Evolutionary conservation across 2,888 invertebrate species (phyloP), one percentile per base, ranked within the genome.

Genomic region (Sepiola atlantica): DNA sequence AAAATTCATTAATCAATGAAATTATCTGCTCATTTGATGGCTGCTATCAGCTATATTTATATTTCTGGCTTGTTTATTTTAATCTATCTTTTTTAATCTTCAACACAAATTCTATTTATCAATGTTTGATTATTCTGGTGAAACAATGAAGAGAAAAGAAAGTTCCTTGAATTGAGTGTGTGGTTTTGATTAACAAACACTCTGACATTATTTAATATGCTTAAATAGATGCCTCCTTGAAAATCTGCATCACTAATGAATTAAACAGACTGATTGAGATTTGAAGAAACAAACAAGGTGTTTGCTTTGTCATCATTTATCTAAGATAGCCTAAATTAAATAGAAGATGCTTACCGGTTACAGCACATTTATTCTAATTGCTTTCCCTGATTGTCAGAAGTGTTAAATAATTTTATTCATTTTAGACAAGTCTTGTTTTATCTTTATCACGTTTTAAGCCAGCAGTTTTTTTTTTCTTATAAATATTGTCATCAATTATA

Each of bases 1-100:
- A 77, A 77, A 77, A 77, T 77, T 77, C 77, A n/a, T 77, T 77
- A 77, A 77, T 77, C 77, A 77, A n/a, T 77, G 77, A n/a, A 77
- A 77, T 77, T 77, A 77, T 77, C 77, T 77, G n/a, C 77, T 77
- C n/a, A 77, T 77, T 77, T n/a, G n/a, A 77, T 77, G n/a, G n/a
- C 77, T 77, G 14, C n/a, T 77, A 77, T 77, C 77, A 32, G 77
- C n/a, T 77, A 77, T 77, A 77, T 77, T 77, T 77, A 77, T 77
- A 77, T 77, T 77, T n/a, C n/a, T n/a, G 18, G 0, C 2, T 77
- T 77, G n/a, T 77, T 77, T 61, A 21, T 21, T 61, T 61, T 28
- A 6, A 28, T 21, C 21, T 14, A 14, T 32, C 18, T 77, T 32
- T 14, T 32, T 77, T 32, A n/a, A 16, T 77, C n/a, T 77, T 77